Base-by-base conservation (phyloP, 2,888 invertebrate genomes). In the Xanthia icteritia region DNA sequence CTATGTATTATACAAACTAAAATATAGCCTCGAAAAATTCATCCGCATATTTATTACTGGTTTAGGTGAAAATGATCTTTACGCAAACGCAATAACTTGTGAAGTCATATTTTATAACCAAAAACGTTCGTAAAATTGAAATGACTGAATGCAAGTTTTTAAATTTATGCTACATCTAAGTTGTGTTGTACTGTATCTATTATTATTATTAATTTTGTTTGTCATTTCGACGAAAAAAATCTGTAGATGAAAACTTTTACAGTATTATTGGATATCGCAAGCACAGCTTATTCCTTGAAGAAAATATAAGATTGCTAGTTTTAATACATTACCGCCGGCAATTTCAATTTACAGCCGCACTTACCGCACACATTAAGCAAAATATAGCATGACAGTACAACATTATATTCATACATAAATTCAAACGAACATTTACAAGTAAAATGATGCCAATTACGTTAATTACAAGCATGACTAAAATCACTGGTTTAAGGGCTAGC, bases 401-500 rank as follows among this genome's bases (percentile, higher is more conserved):
- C 73, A 67, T 82, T 56, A 81, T 42, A 63, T 13, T 65, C 61
- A 48, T 71, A 64, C 76, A 84, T 83, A 73, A 71, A 74, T 74
- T 77, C n/a, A 65, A 65, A 58, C 45, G 60, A 23, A 74, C 77
- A 84, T 84, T 81, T 74, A 81, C 70, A 84, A 67, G 60, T 78
- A 73, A 78, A 81, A 82, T 79, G 54, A 75, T 65, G 36, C 71
- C 73, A 82, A 82, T 84, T 79, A 79, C 64, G 51, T 84, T 79
- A 76, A 86, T 86, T 82, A 82, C 75, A 68, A 75, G 39, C 54
- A 67, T 73, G 58, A 67, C 54, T 72, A 27, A 68, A 84, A 79
- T 82, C 66, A 77, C 51, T 39, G 70, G 20, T 63, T 76, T 76
- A 76, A 77, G 73, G 76, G 56, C 2, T 13, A 71, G 81, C n/a